Percentiles rank a stretch among this genome's conserved stretches.
phyloP scores from a whole-genome alignment of 1,140 invertebrate species.

The Propsilocerus akamusi region DNA sequence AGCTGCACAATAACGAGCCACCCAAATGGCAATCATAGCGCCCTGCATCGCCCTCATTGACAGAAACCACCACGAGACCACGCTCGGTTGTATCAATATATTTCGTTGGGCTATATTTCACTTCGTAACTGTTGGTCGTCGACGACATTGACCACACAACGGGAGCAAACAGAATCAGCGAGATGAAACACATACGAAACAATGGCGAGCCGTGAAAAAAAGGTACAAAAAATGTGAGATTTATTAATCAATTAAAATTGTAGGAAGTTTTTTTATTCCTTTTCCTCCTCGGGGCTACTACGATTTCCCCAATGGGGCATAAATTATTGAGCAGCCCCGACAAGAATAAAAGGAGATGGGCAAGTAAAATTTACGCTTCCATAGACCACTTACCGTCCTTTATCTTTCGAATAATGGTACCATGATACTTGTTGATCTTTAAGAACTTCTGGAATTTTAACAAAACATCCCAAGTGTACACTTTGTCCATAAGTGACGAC shows the following conservation, averaged over 20 bases:
- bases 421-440: constrained; percentile 39
- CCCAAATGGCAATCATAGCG: constrained; percentile 52
- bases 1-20: constrained; percentile 42
- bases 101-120: constrained; percentile 37
- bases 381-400: constrained; percentile 31
- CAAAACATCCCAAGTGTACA: constrained; percentile 51
- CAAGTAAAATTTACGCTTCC: not conserved
- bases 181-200: no score
- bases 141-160: not conserved
- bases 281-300: no score
- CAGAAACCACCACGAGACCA: constrained; percentile 47
- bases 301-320: constrained; percentile 1
- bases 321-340: not conserved
- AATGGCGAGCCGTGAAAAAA: not conserved
- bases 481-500: constrained; percentile 58
- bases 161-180: not conserved
- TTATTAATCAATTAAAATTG: constrained; percentile 4
- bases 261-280: not conserved
- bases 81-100: constrained; percentile 50
- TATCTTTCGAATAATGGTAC: constrained; percentile 53
- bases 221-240: not conserved
- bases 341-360: not conserved
- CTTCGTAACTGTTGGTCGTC: constrained; percentile 16
- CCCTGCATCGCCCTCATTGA: constrained; percentile 46
- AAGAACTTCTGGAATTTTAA: constrained; percentile 45